These are phyloP conservation scores for Glyptemys insculpta DNA, from an alignment of 2,797 vertebrate species.

Conservation along the genomic window DNA sequence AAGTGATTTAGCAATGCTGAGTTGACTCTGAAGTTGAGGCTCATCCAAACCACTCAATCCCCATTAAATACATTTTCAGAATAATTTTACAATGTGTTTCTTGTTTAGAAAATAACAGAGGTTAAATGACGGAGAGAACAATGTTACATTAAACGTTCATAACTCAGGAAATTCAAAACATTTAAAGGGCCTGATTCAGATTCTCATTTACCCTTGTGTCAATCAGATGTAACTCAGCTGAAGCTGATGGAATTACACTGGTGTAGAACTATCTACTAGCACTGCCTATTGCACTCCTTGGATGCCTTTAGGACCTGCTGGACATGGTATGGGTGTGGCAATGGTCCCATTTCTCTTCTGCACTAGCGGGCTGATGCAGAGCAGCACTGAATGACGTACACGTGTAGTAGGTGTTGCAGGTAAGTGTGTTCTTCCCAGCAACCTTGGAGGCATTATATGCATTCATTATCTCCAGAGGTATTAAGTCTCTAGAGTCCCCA, in stretches of 20 bases:
- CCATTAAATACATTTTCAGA: background rate
- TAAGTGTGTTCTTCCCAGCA: background rate
- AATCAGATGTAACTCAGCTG: fast-evolving
- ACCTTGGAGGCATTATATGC: background rate
- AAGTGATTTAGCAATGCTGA: background rate
- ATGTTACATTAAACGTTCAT: background rate
- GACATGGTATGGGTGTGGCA: background rate
- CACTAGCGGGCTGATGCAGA: background rate
- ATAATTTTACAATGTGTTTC: background rate
- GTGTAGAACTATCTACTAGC: background rate
- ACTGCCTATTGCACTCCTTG: background rate
- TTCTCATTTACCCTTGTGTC: background rate
- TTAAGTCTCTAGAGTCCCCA: background rate
- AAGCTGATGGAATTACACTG: background rate
- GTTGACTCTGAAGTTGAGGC: background rate
- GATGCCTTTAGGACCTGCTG: background rate
- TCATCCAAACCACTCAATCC: background rate
- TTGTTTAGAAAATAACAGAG: background rate
- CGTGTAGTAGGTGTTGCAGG: background rate
- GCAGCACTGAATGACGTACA: background rate
- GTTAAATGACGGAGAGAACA: background rate
- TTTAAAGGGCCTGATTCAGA: background rate
- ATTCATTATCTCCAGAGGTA: background rate
- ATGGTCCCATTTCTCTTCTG: background rate
- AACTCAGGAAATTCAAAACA: background rate